Conservation (phyloP, 2,888 invertebrate genomes). For the Chrysotoxum bicinctum region DNA sequence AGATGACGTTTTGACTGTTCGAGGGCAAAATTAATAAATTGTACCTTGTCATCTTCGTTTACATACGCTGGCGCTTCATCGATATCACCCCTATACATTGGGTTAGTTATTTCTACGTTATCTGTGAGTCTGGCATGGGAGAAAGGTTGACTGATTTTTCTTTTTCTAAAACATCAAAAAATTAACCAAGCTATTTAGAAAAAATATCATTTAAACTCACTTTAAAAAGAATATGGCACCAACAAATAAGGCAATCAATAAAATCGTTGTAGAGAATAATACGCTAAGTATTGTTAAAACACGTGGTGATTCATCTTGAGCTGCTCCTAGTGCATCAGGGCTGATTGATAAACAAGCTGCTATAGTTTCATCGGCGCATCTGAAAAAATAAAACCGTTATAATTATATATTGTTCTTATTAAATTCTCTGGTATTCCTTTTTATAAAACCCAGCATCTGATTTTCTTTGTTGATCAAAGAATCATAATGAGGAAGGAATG, state of each 20-base stretch:
- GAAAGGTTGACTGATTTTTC: constrained; percentile 85
- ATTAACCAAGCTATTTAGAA: not conserved
- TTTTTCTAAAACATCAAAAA: constrained; percentile 80
- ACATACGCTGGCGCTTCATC: constrained; percentile 85
- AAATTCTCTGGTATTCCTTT: too few relatives aligned
- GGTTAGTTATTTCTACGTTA: constrained; percentile 93
- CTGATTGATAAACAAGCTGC: constrained; percentile 80
- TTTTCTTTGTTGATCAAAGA: too few relatives aligned
- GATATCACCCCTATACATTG: constrained; percentile 90
- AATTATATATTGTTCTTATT: too few relatives aligned
- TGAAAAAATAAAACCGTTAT: constrained; percentile 57
- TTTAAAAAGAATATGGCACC: constrained; percentile 80
- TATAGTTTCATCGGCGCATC: constrained; percentile 78
- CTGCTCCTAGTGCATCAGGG: constrained; percentile 79
- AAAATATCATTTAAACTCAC: constrained; percentile 78
- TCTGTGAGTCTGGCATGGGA: constrained; percentile 91
- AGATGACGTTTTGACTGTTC: not conserved
- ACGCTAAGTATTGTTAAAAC: constrained; percentile 78
- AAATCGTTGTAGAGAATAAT: constrained; percentile 76
- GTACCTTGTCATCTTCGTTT: constrained; percentile 85
- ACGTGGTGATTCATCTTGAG: constrained; percentile 75
- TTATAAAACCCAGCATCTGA: too few relatives aligned
- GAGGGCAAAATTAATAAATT: not conserved
- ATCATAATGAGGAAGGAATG: too few relatives aligned
- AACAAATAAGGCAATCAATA: constrained; percentile 78